These are phyloP conservation scores for Dendroctonus valens DNA, from an alignment of 1,140 invertebrate species.

Conservation along the genomic window DNA sequence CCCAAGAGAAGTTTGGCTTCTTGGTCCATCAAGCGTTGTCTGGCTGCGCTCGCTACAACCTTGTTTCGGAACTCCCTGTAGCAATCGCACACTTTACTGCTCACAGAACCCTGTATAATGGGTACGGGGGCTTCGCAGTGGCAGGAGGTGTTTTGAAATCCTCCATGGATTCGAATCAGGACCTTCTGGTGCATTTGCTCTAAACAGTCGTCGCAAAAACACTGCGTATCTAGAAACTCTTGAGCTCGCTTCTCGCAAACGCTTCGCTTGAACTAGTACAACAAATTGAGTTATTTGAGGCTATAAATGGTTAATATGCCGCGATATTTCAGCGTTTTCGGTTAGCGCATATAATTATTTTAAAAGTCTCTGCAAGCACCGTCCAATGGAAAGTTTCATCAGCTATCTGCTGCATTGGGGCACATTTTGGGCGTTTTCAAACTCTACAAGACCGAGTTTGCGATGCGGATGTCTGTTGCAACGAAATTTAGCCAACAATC, in stretches of 20 bases:
- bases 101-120: slow-evolving; percentile 29
- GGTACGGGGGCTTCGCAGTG: slow-evolving; percentile 20
- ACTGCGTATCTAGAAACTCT: slow-evolving; percentile 11
- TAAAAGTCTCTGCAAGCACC: too few species aligned
- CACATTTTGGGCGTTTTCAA: too few species aligned
- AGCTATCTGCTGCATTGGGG: too few species aligned
- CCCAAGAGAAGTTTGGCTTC: slow-evolving; percentile 15
- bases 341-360: too few species aligned
- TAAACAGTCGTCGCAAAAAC: slow-evolving; percentile 19
- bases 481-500: too few species aligned
- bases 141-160: neutral
- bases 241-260: slow-evolving; percentile 21
- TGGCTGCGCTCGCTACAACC: slow-evolving; percentile 14
- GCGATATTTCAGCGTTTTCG: too few species aligned
- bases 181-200: slow-evolving; percentile 16
- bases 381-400: too few species aligned
- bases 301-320: too few species aligned
- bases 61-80: slow-evolving; percentile 27
- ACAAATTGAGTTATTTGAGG: neutral
- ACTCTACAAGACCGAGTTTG: too few species aligned
- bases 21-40: slow-evolving; percentile 21
- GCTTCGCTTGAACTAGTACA: slow-evolving; percentile 12
- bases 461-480: too few species aligned
- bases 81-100: slow-evolving; percentile 31
- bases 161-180: slow-evolving; percentile 18